These are phyloP conservation scores for Gymnocypris eckloni DNA, from an alignment of 2,797 vertebrate genomes.

Conservation along the genomic window DNA sequence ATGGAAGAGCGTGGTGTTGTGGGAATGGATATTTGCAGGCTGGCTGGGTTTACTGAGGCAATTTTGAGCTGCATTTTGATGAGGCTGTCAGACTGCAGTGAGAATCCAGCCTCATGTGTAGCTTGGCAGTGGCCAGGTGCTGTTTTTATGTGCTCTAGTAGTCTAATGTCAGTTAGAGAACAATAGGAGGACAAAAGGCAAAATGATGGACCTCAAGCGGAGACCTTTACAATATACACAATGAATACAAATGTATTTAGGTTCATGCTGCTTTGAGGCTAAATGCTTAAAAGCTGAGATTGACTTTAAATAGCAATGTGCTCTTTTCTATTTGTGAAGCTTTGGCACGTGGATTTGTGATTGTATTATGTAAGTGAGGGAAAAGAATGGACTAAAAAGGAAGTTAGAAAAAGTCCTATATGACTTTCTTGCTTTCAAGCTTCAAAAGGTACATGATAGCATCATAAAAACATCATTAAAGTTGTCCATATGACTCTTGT, in stretches of 20 bases:
- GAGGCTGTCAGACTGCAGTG: slow-evolving; percentile 33
- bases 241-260: slow-evolving; percentile 27
- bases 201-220: slow-evolving; percentile 1
- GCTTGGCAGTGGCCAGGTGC: slow-evolving; percentile 40
- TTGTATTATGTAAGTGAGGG: not conserved
- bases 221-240: not conserved
- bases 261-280: not conserved
- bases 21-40: slow-evolving; percentile 47
- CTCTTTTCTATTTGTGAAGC: not conserved
- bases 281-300: not conserved
- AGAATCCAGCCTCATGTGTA: slow-evolving; percentile 15
- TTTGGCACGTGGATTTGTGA: not conserved
- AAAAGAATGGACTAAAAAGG: not conserved
- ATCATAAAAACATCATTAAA: not conserved
- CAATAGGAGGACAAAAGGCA: slow-evolving; percentile 8
- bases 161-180: slow-evolving; percentile 31
- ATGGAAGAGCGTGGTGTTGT: slow-evolving; percentile 11
- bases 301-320: not conserved
- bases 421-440: not conserved
- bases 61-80: slow-evolving; percentile 53
- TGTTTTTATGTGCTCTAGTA: not conserved
- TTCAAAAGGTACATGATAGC: not conserved
- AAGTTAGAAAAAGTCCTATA: not conserved
- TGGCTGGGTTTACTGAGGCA: slow-evolving; percentile 19
- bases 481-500: not conserved